These are phyloP conservation scores for Grantiella picta DNA, from an alignment of 2,113 vertebrate genomes.

Conservation along the genomic window DNA sequence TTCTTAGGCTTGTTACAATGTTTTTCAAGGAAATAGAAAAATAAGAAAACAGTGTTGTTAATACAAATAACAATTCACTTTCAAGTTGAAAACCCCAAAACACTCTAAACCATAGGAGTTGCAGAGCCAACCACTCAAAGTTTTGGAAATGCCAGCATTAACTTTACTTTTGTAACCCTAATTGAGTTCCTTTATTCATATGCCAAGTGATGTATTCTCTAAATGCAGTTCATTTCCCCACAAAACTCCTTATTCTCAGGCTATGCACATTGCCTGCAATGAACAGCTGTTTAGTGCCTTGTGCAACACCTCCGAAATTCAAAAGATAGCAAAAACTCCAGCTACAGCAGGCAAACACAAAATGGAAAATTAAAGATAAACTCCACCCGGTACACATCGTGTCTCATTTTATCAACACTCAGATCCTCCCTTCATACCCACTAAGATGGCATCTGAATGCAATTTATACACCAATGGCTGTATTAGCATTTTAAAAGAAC, in stretches of 20 bases:
- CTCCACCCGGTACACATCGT: rapidly evolving
- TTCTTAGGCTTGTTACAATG: background rate
- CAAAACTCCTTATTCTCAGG: background rate
- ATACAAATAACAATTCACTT: background rate
- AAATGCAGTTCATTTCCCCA: background rate
- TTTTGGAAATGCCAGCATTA: background rate
- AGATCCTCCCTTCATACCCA: background rate
- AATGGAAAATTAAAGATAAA: background rate
- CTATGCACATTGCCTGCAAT: background rate
- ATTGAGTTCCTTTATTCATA: background rate
- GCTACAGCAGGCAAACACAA: background rate
- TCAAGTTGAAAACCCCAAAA: background rate
- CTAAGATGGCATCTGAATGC: background rate
- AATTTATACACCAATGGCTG: background rate
- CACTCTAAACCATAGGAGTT: background rate
- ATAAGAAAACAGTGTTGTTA: background rate
- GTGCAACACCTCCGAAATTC: background rate
- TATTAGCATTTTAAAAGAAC: background rate
- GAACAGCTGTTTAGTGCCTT: background rate
- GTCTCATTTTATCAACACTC: background rate
- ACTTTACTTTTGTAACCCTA: background rate
- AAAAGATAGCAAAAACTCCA: background rate
- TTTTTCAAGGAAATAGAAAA: background rate
- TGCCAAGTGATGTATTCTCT: background rate
- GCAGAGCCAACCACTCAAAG: background rate